Conservation (phyloP, 1,140 invertebrate genomes). For the Homarus americanus region DNA sequence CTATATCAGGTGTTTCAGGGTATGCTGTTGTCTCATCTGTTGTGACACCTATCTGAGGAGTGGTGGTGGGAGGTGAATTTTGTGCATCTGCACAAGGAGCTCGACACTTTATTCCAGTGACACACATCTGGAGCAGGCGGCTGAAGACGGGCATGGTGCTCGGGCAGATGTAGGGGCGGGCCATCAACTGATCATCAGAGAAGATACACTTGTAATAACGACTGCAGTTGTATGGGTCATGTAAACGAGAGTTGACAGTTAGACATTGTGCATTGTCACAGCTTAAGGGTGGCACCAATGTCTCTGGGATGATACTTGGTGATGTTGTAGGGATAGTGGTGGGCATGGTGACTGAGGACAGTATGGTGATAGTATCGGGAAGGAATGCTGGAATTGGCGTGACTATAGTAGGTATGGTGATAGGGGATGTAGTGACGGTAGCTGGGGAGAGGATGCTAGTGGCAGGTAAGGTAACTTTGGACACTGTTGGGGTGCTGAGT, state of each 20-base stretch:
- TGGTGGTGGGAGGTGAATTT: neutral
- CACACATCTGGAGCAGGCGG: slow-evolving; percentile 39
- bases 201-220: slow-evolving; percentile 53
- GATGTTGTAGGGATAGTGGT: neutral
- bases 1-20: neutral
- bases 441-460: neutral
- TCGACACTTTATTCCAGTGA: slow-evolving; percentile 41
- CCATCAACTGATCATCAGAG: neutral
- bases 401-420: neutral
- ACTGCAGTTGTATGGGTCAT: slow-evolving; percentile 24
- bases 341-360: neutral
- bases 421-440: neutral
- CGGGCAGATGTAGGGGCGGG: slow-evolving; percentile 36
- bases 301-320: neutral
- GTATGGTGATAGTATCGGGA: neutral
- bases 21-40: neutral
- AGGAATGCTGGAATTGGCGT: neutral
- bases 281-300: neutral
- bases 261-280: slow-evolving; percentile 3
- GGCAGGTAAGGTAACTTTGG: neutral
- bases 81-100: neutral
- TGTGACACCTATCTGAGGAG: neutral
- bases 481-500: neutral
- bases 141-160: slow-evolving; percentile 45
- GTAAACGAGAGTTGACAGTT: slow-evolving; percentile 9